phyloP scores from a whole-genome alignment of 2,888 invertebrate genomes.

The Chrysolina oricalcia region DNA sequence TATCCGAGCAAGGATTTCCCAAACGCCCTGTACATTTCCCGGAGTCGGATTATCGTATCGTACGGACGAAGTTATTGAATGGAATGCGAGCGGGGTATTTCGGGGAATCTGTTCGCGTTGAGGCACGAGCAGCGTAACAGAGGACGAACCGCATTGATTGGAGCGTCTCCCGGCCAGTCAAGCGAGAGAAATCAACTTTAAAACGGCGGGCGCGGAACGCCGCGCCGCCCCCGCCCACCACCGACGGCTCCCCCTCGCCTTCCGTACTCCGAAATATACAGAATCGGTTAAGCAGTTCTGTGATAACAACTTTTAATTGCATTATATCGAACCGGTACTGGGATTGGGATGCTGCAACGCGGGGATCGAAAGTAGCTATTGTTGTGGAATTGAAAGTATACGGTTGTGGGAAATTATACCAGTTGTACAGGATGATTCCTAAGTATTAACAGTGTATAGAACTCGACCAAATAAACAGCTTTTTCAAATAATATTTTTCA shows the following conservation, averaged over 20 bases:
- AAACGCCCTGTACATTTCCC: not conserved
- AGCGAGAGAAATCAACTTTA: constrained; percentile 73
- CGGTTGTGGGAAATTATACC: too few species aligned
- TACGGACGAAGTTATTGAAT: constrained; percentile 53
- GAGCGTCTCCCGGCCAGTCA: constrained; percentile 71
- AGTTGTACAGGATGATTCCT: too few species aligned
- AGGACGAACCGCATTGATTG: constrained; percentile 70
- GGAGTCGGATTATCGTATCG: constrained; percentile 31
- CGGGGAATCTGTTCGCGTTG: constrained; percentile 44
- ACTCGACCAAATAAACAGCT: too few species aligned
- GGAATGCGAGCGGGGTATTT: constrained; percentile 44
- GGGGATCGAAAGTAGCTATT: too few species aligned
- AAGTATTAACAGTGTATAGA: too few species aligned
- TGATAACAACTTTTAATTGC: constrained; percentile 56
- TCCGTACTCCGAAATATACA: constrained; percentile 13
- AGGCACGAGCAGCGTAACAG: constrained; percentile 55
- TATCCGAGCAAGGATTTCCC: not conserved
- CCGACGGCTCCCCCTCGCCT: constrained; percentile 44
- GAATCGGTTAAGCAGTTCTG: constrained; percentile 41
- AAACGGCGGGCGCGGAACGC: constrained; percentile 59
- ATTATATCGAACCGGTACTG: constrained; percentile 37
- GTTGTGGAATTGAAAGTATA: too few species aligned
- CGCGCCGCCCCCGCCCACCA: constrained; percentile 42
- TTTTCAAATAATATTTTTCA: too few species aligned
- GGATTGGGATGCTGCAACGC: too few species aligned